Evolutionary conservation across 2,888 invertebrate species (phyloP), one percentile per base, ranked within the genome.

Genomic region (Himalopsyche japonica): DNA sequence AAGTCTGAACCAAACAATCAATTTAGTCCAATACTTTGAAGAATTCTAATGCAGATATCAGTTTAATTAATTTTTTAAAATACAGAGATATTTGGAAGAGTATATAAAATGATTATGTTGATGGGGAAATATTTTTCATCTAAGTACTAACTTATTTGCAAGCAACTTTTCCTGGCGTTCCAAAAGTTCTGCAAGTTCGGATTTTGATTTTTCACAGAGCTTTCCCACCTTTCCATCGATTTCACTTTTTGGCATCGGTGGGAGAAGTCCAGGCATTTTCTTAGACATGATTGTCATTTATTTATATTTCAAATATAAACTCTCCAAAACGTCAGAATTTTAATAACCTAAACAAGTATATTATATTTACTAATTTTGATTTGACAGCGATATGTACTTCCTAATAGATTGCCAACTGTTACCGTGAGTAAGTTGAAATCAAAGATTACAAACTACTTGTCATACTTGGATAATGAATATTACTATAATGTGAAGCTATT

Each of bases 111-210:
- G 10, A 0, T 10, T 37, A 37, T 37, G 37, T 37, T 37, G 37
- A 78, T 34, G 20, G n/a, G n/a, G 57, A 57, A 64, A 64, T 27
- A 64, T 32, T 48, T n/a, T n/a, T 43, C 7, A 4, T 3, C 2
- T 43, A 43, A n/a, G 82, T 85, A 89, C 89, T 84, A 88, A 91
- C 91, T 89, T 91, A 86, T 91, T 91, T 3, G 87, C 85, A 43
- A 94, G 88, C 48, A 94, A 89, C 89, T 93, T 94, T 70, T 91
- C 87, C 88, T 94, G 94, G 70, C 94, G 91, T 79, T 93, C 91
- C 79, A 93, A 89, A 47, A 94, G 89, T 88, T 94, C 94, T 47
- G 89, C 80, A 34, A 94, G 89, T 88, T 94, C 93, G 57, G 90
- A 88, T 85, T 90, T 89, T 20, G 90, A 89, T 89, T 93, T 93